Evolutionary conservation across 2,888 invertebrate species (phyloP).

Genomic region (Erebia epiphron): DNA sequence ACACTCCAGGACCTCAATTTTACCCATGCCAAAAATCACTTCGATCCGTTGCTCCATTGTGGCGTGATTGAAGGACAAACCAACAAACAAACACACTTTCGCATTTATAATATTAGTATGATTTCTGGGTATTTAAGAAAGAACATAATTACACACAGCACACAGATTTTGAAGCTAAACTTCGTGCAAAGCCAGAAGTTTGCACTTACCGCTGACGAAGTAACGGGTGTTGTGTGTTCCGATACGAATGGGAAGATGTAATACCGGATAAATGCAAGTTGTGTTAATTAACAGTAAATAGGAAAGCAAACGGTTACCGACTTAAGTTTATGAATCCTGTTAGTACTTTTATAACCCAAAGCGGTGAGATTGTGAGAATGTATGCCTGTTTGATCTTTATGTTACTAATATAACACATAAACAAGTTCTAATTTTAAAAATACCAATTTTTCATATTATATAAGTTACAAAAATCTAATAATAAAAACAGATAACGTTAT

Average conservation of each 20-base stretch:
- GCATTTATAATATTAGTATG: too few species aligned
- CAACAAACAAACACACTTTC: too few species aligned
- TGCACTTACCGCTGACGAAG: constrained; percentile 34
- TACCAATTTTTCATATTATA: background rate
- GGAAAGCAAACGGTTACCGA: constrained; percentile 55
- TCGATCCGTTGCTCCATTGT: too few species aligned
- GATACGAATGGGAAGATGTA: constrained; percentile 58
- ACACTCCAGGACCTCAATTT: too few species aligned
- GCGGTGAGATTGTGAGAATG: constrained; percentile 38
- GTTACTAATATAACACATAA: background rate
- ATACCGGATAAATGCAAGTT: constrained; percentile 57
- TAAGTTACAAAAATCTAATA: background rate
- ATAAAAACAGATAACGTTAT: too few species aligned
- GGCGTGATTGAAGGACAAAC: too few species aligned
- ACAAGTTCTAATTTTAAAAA: constrained; percentile 4
- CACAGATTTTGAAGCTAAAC: background rate
- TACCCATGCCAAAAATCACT: too few species aligned
- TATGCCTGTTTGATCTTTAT: constrained; percentile 16
- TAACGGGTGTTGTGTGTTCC: constrained; percentile 43
- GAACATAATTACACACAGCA: too few species aligned
- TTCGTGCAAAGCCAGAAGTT: background rate
- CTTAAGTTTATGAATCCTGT: constrained; percentile 46
- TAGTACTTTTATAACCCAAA: constrained; percentile 40
- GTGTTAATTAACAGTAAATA: constrained; percentile 62
- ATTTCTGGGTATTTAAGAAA: too few species aligned